Base-by-base conservation (phyloP, 2,888 invertebrate genomes). In the Oscheius sp. region DNA sequence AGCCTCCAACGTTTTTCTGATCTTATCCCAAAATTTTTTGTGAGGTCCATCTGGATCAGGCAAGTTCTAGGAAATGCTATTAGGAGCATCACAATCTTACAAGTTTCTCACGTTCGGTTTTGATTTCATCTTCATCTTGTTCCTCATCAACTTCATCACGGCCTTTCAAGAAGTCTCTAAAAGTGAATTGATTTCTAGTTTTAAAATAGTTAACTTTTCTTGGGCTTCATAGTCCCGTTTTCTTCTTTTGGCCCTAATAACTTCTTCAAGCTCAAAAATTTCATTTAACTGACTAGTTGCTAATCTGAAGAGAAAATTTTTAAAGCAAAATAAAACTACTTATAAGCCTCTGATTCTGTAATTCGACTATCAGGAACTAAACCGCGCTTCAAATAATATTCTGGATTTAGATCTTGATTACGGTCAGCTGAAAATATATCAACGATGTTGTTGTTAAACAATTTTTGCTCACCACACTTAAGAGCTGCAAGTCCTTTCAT, bases 381-480 rank as follows among this genome's bases (percentile, higher is more conserved):
- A 24, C 51, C 24, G 14, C 64, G n/a, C n/a, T 64, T 64, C 51
- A 64, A 24, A 44, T n/a, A n/a, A n/a, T n/a, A n/a, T n/a, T n/a
- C n/a, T n/a, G n/a, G n/a, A n/a, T n/a, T n/a, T n/a, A n/a, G n/a
- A n/a, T n/a, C n/a, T n/a, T n/a, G n/a, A n/a, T n/a, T n/a, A n/a
- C n/a, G n/a, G n/a, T n/a, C n/a, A n/a, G n/a, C n/a, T n/a, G n/a
- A n/a, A n/a, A n/a, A n/a, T n/a, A n/a, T n/a, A n/a, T n/a, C n/a
- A n/a, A n/a, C n/a, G n/a, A n/a, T n/a, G n/a, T n/a, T n/a, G n/a
- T n/a, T n/a, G n/a, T n/a, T n/a, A n/a, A n/a, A n/a, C n/a, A n/a
- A n/a, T n/a, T n/a, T n/a, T n/a, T n/a, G n/a, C n/a, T n/a, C n/a
- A n/a, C n/a, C n/a, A n/a, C n/a, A n/a, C n/a, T n/a, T n/a, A n/a